phyloP scores from a whole-genome alignment of 2,888 invertebrate genomes.

The Parnassius glacialis region DNA sequence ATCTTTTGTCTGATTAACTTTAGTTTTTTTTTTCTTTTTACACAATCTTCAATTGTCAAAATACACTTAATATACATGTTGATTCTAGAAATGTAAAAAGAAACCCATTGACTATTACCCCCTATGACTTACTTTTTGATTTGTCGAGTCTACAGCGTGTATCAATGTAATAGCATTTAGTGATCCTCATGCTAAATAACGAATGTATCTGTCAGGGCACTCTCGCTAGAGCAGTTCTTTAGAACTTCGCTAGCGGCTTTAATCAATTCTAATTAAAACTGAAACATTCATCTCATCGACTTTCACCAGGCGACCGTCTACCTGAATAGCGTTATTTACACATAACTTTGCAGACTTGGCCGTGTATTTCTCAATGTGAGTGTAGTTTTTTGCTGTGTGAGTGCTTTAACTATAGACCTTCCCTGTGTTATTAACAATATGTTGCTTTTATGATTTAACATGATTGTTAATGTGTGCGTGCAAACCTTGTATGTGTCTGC shows the following conservation, averaged over 20 bases:
- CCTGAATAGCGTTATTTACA: constrained; percentile 51
- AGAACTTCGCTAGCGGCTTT: constrained; percentile 45
- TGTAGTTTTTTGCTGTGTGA: constrained; percentile 29
- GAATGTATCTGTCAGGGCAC: constrained; percentile 14
- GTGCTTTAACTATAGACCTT: constrained; percentile 7
- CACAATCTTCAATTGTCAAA: no score
- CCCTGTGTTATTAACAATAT: constrained; percentile 14
- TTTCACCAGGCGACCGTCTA: constrained; percentile 61
- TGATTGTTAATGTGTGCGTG: constrained; percentile 6
- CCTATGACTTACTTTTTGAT: constrained; percentile 2
- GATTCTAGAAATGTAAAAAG: no score
- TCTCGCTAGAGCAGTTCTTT: constrained; percentile 29
- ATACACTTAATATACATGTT: no score
- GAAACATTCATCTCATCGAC: constrained; percentile 63
- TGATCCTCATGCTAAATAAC: constrained; percentile 23
- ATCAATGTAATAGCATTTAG: constrained; percentile 17
- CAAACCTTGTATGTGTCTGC: constrained; percentile 1
- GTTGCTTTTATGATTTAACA: constrained; percentile 13
- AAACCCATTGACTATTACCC: no score
- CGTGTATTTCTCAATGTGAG: constrained; percentile 25
- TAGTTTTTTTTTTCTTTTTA: no score
- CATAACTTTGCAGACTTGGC: constrained; percentile 48
- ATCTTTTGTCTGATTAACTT: no score
- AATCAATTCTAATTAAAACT: constrained; percentile 62
- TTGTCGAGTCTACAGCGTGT: constrained; percentile 4